These are phyloP conservation scores for Crotophaga sulcirostris DNA, from an alignment of 2,113 vertebrate species.

Conservation along the genomic window DNA sequence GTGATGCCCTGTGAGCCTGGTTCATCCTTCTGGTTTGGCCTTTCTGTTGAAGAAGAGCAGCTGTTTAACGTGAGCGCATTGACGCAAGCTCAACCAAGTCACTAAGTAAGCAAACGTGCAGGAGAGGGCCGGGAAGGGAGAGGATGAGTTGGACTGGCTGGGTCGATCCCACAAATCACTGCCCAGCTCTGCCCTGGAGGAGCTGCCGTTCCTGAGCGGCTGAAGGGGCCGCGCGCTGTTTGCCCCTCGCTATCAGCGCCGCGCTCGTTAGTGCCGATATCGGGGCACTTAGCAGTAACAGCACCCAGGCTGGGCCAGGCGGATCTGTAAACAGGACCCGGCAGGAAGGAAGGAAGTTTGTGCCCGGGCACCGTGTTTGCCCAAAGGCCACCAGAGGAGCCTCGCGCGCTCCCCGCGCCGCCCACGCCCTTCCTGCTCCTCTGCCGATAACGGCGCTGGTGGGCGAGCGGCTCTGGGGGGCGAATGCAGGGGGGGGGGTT, in stretches of 20 bases:
- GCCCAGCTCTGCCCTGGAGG: not conserved
- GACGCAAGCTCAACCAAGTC: not conserved
- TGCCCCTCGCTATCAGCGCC: not conserved
- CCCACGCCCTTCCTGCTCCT: conserved; percentile 44
- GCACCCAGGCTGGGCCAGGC: not conserved
- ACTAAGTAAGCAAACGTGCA: not conserved
- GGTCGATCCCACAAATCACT: not conserved
- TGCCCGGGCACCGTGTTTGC: not conserved
- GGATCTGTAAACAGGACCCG: conserved; percentile 34
- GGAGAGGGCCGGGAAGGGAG: not conserved
- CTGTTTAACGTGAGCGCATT: not conserved
- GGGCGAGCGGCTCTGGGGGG: not conserved
- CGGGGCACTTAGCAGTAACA: not conserved
- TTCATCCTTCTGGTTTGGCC: not conserved
- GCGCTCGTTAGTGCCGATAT: conserved; percentile 3
- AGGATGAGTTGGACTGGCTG: not conserved
- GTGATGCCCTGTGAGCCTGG: not conserved
- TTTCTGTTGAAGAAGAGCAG: not conserved
- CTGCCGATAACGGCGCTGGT: not conserved
- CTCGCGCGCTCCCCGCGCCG: rapidly evolving
- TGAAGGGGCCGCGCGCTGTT: too few species aligned
- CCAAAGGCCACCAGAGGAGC: not conserved
- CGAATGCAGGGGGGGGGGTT: not conserved
- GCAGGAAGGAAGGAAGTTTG: not conserved
- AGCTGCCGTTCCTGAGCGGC: too few species aligned